Base-by-base conservation (phyloP, 2,797 vertebrate genomes). In the Falco rusticolus region DNA sequence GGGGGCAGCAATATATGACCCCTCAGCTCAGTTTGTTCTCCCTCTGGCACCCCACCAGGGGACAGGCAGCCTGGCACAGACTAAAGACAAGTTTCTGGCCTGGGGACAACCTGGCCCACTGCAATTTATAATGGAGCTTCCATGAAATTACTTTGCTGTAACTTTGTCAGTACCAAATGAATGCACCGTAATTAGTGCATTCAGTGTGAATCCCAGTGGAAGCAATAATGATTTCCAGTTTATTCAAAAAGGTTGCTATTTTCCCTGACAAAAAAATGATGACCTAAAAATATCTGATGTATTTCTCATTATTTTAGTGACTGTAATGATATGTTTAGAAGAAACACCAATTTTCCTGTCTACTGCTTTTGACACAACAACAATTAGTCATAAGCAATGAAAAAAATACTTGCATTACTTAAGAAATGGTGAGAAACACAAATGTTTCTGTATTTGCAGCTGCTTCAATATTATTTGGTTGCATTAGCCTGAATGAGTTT, bases 321-420 rank as follows among this genome's bases (percentile, higher is more conserved):
- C 84, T 94, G 29, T 96, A 97, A 96, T 95, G 50, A 91, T 96
- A 92, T 84, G 90, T 97, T 97, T 96, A 93, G 94, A 95, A 97
- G 89, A 96, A 96, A 95, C 69, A 97, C 79, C 84, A 91, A 96
- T 94, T 97, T 96, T 95, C 90, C 76, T 60, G 75, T 96, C 96
- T 96, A 77, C 57, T 91, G 87, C 90, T 92, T 96, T 87, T 96
- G 90, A 81, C 81, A 94, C 76, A 96, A 92, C 88, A 96, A 94
- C 80, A 94, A 85, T 96, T 95, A 96, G 84, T 96, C 94, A 96
- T 85, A 92, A 96, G 78, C 87, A 91, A 75, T 1, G 18, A 82
- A 95, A 90, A 94, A 89, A 89, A 80, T n/a, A 68, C 53, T 89
- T 89, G 79, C 31, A 50, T 94, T 87, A 80, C 57, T 83, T 89